Evolutionary conservation across 2,888 invertebrate species (phyloP).

Genomic region (Tuta absoluta): DNA sequence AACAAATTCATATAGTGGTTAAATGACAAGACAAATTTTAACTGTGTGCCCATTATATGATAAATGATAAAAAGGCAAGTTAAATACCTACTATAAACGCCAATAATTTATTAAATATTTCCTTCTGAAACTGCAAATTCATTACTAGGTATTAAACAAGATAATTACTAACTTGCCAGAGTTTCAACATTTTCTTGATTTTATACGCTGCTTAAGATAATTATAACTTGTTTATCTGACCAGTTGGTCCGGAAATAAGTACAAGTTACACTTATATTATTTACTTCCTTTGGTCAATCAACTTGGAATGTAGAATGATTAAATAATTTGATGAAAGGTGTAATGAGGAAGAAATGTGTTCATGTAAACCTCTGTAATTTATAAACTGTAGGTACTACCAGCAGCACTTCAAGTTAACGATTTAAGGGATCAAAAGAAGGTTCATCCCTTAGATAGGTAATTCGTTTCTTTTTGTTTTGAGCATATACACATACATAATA

Average conservation of each 20-base stretch:
- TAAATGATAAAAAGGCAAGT: too few relatives aligned
- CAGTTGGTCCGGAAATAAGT: not conserved
- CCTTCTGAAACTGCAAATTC: not conserved
- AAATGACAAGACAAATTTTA: too few relatives aligned
- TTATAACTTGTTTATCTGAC: not conserved
- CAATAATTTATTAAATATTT: not conserved
- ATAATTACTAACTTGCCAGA: not conserved
- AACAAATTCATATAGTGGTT: too few relatives aligned
- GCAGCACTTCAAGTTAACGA: too few relatives aligned
- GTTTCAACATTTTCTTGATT: not conserved
- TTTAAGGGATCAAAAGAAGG: too few relatives aligned
- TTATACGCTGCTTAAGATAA: not conserved
- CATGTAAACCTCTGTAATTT: too few relatives aligned
- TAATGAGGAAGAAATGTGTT: not conserved
- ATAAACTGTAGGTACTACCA: too few relatives aligned
- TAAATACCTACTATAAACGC: too few relatives aligned
- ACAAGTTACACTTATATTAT: not conserved
- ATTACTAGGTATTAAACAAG: not conserved
- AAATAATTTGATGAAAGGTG: not conserved
- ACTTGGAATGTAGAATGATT: not conserved
- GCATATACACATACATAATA: too few relatives aligned
- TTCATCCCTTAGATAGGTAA: too few relatives aligned
- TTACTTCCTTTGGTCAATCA: conserved; percentile 8
- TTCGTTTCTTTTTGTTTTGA: too few relatives aligned
- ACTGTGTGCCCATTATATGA: too few relatives aligned